Base-by-base conservation (phyloP, 2,888 invertebrate species). In the Argyresthia albistria region DNA sequence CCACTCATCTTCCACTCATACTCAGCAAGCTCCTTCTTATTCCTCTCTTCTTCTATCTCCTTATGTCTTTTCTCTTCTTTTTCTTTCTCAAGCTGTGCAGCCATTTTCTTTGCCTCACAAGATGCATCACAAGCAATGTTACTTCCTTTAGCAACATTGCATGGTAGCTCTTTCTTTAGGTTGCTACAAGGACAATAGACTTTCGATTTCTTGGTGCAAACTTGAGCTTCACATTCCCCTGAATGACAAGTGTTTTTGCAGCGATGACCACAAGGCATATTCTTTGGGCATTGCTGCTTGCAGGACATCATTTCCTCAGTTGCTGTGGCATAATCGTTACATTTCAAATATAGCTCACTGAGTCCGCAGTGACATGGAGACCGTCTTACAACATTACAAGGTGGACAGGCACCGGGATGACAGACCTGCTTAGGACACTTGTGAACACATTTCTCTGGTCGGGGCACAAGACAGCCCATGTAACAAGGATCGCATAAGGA, bases 261-360 rank as follows among this genome's bases (percentile, higher is more conserved):
- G 8, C 94, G 91, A 77, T 98, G 97, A 0, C 95, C 95, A 77
- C 97, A 98, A 8, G 90, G 73, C 69, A 94, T 91, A 92, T 96
- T 92, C 81, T 93, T 95, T 0, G 96, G 93, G 67, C 97, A 98
- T 58, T 94, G 94, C 70, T 95, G 95, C 43, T 93, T 93, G 70
- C 97, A 98, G 53, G 90, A 90, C 25, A 89, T 67, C 50, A 73
- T 75, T 48, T 88, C 88, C 11, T 78, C 79, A 0, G 76, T 73
- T n/a, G 90, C 82, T 1, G 77, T 70, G 0, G 89, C 88, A 72
- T 93, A 90, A 60, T 93, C 92, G 39, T 77, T 79, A 68, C 98
- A 98, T 36, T 91, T 89, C 52, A 95, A 88, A 63, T 94, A 93
- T 4, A 94, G 82, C 58, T 93, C 92, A 52, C 92, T 92, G 6